Base-by-base conservation (phyloP, 2,888 invertebrate species). In the Caenorhabditis sp. region DNA sequence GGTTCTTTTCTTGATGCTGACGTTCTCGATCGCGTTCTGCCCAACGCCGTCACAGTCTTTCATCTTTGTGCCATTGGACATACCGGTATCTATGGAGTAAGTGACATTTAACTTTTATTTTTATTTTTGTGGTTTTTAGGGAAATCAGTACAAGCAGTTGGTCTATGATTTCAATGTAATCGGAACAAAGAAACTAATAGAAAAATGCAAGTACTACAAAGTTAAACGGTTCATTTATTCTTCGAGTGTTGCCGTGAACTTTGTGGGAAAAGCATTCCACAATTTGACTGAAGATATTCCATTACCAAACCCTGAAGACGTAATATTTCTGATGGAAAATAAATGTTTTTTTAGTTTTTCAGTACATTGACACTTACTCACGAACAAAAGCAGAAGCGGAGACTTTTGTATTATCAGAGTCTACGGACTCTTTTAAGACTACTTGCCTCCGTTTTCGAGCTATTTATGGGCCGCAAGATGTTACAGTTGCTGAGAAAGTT, bases 151-250 rank as follows among this genome's bases (percentile, higher is more conserved):
- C 24, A 47, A 26, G 1, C 22, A 61, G 0, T 20, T 18, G 15
- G 76, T 76, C 0, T 13, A 51, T 1, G 11, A 50, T 0, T 35
- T 81, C 5, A 81, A 81, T 35, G 65, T 81, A 0, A 15, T 11
- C 22, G 76, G 61, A 0, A 81, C 81, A 0, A 32, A 35, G n/a
- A 8, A n/a, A 1, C 40, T 81, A 1, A 20, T 81, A 0, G 11
- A 55, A 2, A 81, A 76, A 53, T 81, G 76, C 20, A 28, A 50
- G 32, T 2, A 37, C 5, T 18, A 44, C 35, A 37, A 20, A 0
- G 76, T 81, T 0, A n/a, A 22, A 8, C 40, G 71, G 6, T 81
- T 81, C n/a, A 40, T 81, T 1, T 81, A 69, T 32, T 65, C 81
- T 0, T 67, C 67, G 0, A 56, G 56, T 9, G 51, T 81, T 0